Percentiles rank a stretch among this genome's conserved stretches.
Conservation (phyloP, 2,888 invertebrate genomes). For the Acrobasis repandana region DNA sequence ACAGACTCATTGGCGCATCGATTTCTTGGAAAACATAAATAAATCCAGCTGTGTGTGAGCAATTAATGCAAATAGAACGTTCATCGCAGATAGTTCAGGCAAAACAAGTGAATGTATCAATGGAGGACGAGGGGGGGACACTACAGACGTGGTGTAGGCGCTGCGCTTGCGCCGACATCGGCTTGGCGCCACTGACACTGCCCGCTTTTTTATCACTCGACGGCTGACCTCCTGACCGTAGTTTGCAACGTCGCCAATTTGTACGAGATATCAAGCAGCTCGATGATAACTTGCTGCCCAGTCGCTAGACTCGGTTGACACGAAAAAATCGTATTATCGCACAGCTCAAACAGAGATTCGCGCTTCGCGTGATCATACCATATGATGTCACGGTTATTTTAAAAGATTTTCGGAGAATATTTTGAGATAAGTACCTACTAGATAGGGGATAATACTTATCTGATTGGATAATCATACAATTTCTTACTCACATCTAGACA, state of each 20-base stretch:
- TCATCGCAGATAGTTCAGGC: neutral
- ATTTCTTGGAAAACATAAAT: too few species aligned
- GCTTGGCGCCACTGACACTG: conserved; percentile 26
- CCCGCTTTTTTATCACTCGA: conserved; percentile 54
- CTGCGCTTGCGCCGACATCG: neutral
- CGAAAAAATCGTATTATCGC: conserved; percentile 36
- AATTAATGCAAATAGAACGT: neutral
- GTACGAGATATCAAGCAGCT: conserved; percentile 50
- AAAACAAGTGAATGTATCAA: conserved; percentile 2
- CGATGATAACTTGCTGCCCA: conserved; percentile 41
- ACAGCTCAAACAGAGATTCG: conserved; percentile 29
- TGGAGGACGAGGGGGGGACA: conserved; percentile 11
- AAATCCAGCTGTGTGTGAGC: neutral
- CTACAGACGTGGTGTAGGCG: conserved; percentile 25
- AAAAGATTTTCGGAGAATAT: conserved; percentile 28
- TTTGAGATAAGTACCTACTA: neutral
- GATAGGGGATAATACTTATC: neutral
- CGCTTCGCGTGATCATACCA: conserved; percentile 28
- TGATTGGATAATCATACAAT: neutral
- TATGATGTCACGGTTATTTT: conserved; percentile 38
- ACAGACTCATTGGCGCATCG: too few species aligned
- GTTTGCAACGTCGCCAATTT: conserved; percentile 62
- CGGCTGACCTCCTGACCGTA: conserved; percentile 58
- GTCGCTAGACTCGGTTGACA: conserved; percentile 36
- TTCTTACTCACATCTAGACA: too few species aligned